Evolutionary conservation across 1,140 invertebrate species (phyloP).

Genomic region (Carcinoscorpius rotundicauda): DNA sequence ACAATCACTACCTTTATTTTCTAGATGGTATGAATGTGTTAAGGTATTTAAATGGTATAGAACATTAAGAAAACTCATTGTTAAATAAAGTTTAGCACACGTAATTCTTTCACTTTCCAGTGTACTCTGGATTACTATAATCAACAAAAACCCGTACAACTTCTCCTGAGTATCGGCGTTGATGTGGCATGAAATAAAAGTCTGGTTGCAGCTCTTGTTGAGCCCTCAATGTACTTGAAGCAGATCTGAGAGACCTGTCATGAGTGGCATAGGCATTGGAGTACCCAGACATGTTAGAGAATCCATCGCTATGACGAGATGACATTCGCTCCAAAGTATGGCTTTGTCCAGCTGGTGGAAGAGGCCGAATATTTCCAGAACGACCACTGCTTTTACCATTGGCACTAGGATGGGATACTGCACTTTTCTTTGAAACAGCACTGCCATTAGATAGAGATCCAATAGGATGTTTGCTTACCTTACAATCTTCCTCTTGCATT

Average conservation of each 20-base stretch:
- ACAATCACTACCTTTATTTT: no score
- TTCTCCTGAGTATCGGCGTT: slow-evolving; percentile 82
- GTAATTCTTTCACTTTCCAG: no score
- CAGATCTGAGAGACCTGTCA: neutral
- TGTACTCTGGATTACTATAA: slow-evolving; percentile 45
- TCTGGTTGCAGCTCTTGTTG: slow-evolving; percentile 42
- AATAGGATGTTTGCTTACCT: neutral
- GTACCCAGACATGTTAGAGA: no score
- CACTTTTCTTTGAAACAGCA: neutral
- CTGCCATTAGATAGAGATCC: slow-evolving; percentile 4
- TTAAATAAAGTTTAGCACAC: no score
- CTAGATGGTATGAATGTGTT: no score
- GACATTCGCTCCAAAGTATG: slow-evolving; percentile 1
- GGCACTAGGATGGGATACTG: no score
- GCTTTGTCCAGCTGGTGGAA: neutral
- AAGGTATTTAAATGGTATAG: no score
- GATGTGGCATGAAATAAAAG: slow-evolving; percentile 91
- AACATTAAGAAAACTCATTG: no score
- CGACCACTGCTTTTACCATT: slow-evolving; percentile 1
- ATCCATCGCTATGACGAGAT: neutral
- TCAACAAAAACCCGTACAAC: slow-evolving; percentile 82
- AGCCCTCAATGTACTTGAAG: no score
- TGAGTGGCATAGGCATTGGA: slow-evolving; percentile 5
- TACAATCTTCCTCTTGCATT: slow-evolving; percentile 11
- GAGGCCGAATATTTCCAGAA: neutral